phyloP scores from a whole-genome alignment of 1,140 invertebrate genomes.

The Drosophila rhopaloa region DNA sequence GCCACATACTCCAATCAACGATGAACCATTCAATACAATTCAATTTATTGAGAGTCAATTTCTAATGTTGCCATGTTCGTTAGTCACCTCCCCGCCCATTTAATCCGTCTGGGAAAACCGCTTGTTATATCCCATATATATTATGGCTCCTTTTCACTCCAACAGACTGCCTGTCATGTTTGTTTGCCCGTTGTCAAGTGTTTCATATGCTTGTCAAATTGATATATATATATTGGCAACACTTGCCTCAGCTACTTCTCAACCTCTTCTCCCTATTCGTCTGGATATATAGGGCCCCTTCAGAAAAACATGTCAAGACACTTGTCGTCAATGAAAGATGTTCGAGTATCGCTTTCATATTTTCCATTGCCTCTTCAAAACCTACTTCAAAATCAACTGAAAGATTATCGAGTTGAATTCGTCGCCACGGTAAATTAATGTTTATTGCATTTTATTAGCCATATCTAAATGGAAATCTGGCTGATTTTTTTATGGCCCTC shows the following conservation, averaged over 20 bases:
- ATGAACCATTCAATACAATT: constrained; percentile 41
- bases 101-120: constrained; percentile 16
- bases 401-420: background rate
- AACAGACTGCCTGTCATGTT: constrained; percentile 63
- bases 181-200: constrained; percentile 71
- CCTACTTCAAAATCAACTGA: constrained; percentile 15
- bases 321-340: constrained; percentile 46
- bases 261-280: background rate
- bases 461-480: constrained; percentile 35
- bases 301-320: constrained; percentile 24
- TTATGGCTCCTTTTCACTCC: background rate
- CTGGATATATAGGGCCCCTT: background rate
- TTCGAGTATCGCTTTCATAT: constrained; percentile 29
- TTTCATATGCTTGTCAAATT: constrained; percentile 59
- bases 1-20: constrained; percentile 21
- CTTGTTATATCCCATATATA: background rate
- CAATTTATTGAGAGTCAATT: constrained; percentile 52
- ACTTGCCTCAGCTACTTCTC: constrained; percentile 39
- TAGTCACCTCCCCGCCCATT: constrained; percentile 1
- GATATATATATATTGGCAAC: constrained; percentile 56
- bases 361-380: constrained; percentile 20
- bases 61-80: constrained; percentile 26
- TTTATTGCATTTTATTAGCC: constrained; percentile 62
- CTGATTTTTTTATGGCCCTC: constrained; percentile 34
- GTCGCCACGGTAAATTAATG: constrained; percentile 21